phyloP scores from a whole-genome alignment of 2,888 invertebrate species.

The Pyralis farinalis region DNA sequence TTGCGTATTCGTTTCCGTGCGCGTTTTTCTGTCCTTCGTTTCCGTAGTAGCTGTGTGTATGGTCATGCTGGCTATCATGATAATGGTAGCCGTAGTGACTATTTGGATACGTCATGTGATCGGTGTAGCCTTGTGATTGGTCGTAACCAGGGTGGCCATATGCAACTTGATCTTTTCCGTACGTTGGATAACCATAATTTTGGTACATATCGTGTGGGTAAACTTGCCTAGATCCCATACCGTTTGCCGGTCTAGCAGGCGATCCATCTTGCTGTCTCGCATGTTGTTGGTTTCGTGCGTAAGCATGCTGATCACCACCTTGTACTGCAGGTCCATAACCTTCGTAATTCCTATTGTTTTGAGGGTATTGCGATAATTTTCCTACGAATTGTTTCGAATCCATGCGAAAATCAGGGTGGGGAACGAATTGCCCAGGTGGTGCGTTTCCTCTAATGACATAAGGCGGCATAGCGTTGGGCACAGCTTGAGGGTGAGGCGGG shows the following conservation, averaged over 20 bases:
- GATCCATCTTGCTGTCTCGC: conserved; percentile 56
- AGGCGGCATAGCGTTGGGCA: conserved; percentile 81
- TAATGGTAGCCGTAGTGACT: conserved; percentile 77
- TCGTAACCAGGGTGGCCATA: conserved; percentile 82
- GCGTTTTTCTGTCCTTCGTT: conserved; percentile 74
- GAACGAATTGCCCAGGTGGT: conserved; percentile 68
- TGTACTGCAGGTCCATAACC: conserved; percentile 53
- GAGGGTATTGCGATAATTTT: conserved; percentile 67
- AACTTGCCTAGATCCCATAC: conserved; percentile 55
- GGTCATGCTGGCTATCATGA: conserved; percentile 68
- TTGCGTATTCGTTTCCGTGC: conserved; percentile 73
- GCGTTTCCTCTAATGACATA: conserved; percentile 79
- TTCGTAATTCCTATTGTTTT: conserved; percentile 64
- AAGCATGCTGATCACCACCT: conserved; percentile 65
- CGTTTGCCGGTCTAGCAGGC: conserved; percentile 59
- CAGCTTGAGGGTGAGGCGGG: conserved; percentile 80
- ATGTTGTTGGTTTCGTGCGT: conserved; percentile 65
- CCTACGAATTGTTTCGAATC: conserved; percentile 73
- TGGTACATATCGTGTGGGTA: conserved; percentile 77
- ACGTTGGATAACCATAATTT: conserved; percentile 74
- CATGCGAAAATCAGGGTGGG: conserved; percentile 77
- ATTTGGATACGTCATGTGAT: conserved; percentile 68
- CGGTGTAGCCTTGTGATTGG: conserved; percentile 64
- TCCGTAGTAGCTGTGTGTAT: conserved; percentile 66
- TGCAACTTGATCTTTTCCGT: conserved; percentile 73